phyloP scores from a whole-genome alignment of 2,113 vertebrate species.

The Heterocephalus glaber region DNA sequence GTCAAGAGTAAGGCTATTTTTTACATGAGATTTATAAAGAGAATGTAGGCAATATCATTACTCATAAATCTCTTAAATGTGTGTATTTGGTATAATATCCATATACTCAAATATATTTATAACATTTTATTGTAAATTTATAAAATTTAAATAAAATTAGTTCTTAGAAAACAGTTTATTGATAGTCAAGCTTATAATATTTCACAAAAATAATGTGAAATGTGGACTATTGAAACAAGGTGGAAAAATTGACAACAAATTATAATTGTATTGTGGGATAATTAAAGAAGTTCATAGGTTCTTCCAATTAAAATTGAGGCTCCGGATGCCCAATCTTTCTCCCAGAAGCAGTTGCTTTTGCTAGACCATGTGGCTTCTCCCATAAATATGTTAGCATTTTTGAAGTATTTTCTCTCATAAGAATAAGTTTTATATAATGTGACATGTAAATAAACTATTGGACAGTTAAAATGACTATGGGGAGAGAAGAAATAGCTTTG shows the following conservation, averaged over 20 bases:
- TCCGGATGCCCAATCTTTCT: neutral
- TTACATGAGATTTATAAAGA: neutral
- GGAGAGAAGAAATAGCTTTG: conserved; percentile 57
- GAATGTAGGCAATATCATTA: neutral
- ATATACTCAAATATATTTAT: neutral
- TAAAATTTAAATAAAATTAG: neutral
- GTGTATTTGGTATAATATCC: neutral
- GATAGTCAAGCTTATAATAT: neutral
- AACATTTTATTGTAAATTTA: neutral
- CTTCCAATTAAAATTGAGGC: conserved; percentile 60
- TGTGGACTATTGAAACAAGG: neutral
- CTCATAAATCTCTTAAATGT: neutral
- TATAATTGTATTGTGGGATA: neutral
- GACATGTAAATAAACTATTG: neutral
- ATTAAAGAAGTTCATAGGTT: conserved; percentile 19
- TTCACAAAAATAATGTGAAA: conserved; percentile 42
- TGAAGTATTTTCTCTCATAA: conserved; percentile 15
- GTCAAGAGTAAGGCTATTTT: neutral
- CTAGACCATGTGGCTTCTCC: accelerated
- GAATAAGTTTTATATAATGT: neutral
- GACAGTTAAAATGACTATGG: conserved; percentile 39
- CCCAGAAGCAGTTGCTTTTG: neutral
- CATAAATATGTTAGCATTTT: neutral
- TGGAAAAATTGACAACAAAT: conserved; percentile 52
- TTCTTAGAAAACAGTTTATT: neutral